Evolutionary conservation across 1,140 invertebrate species (phyloP).

Genomic region (Aphelenchoides fujianensis): DNA sequence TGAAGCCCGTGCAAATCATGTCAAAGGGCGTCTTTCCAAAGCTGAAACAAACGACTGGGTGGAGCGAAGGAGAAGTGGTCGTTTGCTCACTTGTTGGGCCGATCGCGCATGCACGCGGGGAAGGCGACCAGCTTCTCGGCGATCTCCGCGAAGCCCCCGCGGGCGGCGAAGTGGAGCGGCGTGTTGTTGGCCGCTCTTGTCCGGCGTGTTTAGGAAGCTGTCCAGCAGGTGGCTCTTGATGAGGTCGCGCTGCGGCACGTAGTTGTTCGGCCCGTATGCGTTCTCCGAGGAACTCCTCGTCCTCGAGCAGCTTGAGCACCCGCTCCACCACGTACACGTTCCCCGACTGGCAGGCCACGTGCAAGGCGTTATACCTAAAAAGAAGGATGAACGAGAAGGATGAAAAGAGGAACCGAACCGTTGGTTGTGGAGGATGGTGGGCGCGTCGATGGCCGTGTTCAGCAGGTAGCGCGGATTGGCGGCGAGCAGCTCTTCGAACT

Average conservation of each 20-base stretch:
- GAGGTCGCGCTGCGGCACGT: no score
- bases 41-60: conserved; percentile 18
- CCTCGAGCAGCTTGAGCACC: not conserved
- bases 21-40: conserved; percentile 21
- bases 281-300: conserved; percentile 5
- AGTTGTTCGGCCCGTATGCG: conserved; percentile 20
- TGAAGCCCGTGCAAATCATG: not conserved
- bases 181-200: conserved; percentile 30
- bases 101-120: not conserved
- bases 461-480: conserved; percentile 25
- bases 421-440: conserved; percentile 24
- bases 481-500: conserved; percentile 12
- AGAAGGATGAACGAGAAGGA: no score
- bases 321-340: conserved; percentile 22
- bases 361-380: no score
- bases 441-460: conserved; percentile 16
- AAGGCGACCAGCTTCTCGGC: not conserved
- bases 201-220: conserved; percentile 22
- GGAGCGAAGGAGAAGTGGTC: not conserved
- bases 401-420: no score
- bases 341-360: conserved; percentile 16
- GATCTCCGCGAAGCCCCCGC: conserved; percentile 20
- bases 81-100: conserved; percentile 12
- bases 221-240: conserved; percentile 20
- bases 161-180: conserved; percentile 21